These are phyloP conservation scores for Microcaecilia unicolor DNA, from an alignment of 2,797 vertebrate species.

Conservation along the genomic window DNA sequence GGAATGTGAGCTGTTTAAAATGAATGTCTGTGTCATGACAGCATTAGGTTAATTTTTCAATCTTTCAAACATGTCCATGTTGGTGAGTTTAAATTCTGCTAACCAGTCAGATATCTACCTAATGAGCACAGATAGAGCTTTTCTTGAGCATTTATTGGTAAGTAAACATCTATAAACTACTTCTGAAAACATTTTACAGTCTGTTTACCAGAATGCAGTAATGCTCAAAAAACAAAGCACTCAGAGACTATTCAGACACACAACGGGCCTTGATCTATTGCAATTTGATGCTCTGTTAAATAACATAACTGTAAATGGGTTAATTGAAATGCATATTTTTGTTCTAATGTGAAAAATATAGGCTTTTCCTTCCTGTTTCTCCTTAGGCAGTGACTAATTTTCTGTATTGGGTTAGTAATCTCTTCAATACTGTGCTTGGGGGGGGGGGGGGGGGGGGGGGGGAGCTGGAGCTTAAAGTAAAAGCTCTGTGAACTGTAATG, in stretches of 20 bases:
- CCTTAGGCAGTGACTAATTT: slow-evolving; percentile 28
- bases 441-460: no score
- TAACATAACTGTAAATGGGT: slow-evolving; percentile 33
- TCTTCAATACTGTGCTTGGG: slow-evolving; percentile 35
- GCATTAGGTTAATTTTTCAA: slow-evolving; percentile 47
- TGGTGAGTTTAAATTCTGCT: slow-evolving; percentile 64
- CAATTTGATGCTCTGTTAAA: slow-evolving; percentile 27
- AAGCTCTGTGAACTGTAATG: slow-evolving; percentile 43
- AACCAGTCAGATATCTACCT: slow-evolving; percentile 63
- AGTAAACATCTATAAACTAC: slow-evolving; percentile 59
- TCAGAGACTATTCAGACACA: slow-evolving; percentile 13
- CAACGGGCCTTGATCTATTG: no score
- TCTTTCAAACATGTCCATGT: slow-evolving; percentile 59
- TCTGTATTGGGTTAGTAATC: slow-evolving; percentile 30
- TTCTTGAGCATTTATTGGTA: slow-evolving; percentile 60
- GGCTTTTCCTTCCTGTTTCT: slow-evolving; percentile 49
- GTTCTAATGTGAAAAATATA: slow-evolving; percentile 36
- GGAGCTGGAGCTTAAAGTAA: slow-evolving; percentile 19
- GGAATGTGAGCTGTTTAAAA: slow-evolving; percentile 50
- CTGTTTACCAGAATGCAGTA: slow-evolving; percentile 26
- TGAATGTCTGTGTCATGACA: slow-evolving; percentile 55
- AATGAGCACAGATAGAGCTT: slow-evolving; percentile 61
- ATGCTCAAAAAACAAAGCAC: slow-evolving; percentile 23
- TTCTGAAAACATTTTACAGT: slow-evolving; percentile 47
- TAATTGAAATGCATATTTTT: slow-evolving; percentile 30